These are phyloP conservation scores for Ancistrus triradiatus DNA, from an alignment of 2,113 vertebrate species.

Conservation along the genomic window DNA sequence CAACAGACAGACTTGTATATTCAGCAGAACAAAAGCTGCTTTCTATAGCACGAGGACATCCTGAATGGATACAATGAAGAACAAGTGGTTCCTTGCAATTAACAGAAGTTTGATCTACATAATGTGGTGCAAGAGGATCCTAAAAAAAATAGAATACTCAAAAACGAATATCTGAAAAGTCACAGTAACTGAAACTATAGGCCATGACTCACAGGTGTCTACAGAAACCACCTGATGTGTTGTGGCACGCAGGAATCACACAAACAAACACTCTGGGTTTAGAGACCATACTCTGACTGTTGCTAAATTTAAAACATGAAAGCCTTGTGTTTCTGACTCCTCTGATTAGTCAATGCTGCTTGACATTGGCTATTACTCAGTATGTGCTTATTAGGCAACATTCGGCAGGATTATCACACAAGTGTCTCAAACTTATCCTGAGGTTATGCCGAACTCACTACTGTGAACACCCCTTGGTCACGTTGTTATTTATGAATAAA, in stretches of 20 bases:
- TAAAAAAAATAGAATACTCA: background rate
- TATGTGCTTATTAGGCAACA: too few relatives aligned
- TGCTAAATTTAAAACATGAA: too few relatives aligned
- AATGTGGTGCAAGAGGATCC: background rate
- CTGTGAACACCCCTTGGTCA: too few relatives aligned
- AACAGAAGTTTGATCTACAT: background rate
- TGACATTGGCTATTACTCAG: too few relatives aligned
- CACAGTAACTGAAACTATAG: conserved; percentile 1
- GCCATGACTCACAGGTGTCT: background rate
- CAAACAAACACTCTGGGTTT: background rate
- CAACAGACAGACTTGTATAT: background rate
- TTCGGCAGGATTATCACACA: too few relatives aligned
- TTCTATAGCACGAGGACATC: background rate
- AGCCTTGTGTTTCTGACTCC: too few relatives aligned
- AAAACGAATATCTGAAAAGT: too few relatives aligned
- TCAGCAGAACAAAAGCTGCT: background rate
- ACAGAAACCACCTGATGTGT: background rate
- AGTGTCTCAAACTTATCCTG: too few relatives aligned
- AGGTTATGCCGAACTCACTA: too few relatives aligned
- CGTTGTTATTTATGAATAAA: too few relatives aligned
- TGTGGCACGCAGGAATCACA: background rate
- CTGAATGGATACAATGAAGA: background rate
- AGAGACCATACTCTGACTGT: too few relatives aligned
- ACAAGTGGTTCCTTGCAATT: background rate
- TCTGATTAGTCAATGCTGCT: too few relatives aligned